phyloP scores from a whole-genome alignment of 2,113 vertebrate genomes.

The Proterorhinus semilunaris region DNA sequence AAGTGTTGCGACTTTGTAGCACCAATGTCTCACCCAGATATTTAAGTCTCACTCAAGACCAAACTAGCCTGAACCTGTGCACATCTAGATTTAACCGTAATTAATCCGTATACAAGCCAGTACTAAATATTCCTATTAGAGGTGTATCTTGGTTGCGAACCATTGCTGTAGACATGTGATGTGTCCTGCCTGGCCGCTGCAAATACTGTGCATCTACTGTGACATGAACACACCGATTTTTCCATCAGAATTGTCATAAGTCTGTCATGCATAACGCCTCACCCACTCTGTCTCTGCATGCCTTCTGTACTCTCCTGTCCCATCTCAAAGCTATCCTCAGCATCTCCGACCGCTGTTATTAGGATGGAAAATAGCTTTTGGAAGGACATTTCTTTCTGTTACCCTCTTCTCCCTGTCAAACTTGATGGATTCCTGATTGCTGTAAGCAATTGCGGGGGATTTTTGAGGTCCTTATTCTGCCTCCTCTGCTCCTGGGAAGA shows the following conservation, averaged over 20 bases:
- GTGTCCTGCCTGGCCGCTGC: conserved; percentile 39
- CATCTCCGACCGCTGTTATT: conserved; percentile 43
- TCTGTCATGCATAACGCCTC: conserved; percentile 65
- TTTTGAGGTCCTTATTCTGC: conserved; percentile 25
- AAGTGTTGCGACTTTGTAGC: too few species aligned
- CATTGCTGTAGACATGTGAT: neutral
- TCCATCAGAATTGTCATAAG: conserved; percentile 52
- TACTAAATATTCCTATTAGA: too few species aligned
- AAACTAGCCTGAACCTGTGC: too few species aligned
- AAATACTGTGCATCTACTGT: conserved; percentile 38
- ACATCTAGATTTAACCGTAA: too few species aligned
- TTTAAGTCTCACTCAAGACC: too few species aligned
- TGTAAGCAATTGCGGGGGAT: conserved; percentile 61
- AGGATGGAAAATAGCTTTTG: conserved; percentile 63
- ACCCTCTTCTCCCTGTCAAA: conserved; percentile 55
- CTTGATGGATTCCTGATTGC: conserved; percentile 68
- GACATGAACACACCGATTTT: conserved; percentile 51
- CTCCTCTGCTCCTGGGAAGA: conserved; percentile 53
- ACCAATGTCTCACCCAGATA: too few species aligned
- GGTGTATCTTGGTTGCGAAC: too few species aligned
- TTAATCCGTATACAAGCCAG: too few species aligned
- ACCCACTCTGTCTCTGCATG: conserved; percentile 55
- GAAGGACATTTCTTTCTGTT: conserved; percentile 50
- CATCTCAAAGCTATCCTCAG: conserved; percentile 59
- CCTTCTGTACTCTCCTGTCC: conserved; percentile 45